Evolutionary conservation across 2,888 invertebrate species (phyloP).

Genomic region (Cosmopolites sordidus): DNA sequence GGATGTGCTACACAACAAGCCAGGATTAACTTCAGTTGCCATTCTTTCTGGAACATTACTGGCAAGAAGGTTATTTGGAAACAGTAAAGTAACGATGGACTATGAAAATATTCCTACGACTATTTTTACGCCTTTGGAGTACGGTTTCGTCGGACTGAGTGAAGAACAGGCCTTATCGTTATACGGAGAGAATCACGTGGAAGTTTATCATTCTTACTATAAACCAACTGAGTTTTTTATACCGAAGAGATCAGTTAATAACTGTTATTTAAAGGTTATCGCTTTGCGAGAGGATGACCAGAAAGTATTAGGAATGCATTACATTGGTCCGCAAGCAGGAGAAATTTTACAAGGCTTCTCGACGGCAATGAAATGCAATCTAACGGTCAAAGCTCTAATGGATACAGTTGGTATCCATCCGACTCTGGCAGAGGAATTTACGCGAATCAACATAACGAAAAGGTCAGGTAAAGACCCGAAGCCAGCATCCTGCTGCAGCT

Average conservation of each 20-base stretch:
- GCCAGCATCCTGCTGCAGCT: constrained; percentile 93
- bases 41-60: constrained; percentile 85
- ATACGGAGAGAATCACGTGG: constrained; percentile 73
- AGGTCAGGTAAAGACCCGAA: constrained; percentile 84
- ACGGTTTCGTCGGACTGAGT: constrained; percentile 86
- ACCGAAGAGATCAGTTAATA: constrained; percentile 77
- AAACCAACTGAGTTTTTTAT: constrained; percentile 95
- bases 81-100: constrained; percentile 64
- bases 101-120: constrained; percentile 91
- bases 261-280: constrained; percentile 88
- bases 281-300: constrained; percentile 64
- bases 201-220: constrained; percentile 91
- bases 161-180: constrained; percentile 74
- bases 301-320: constrained; percentile 82
- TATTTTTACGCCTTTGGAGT: constrained; percentile 93
- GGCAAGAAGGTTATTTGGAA: constrained; percentile 68
- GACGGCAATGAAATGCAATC: constrained; percentile 75
- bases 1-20: constrained; percentile 71
- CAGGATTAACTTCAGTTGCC: constrained; percentile 93
- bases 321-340: constrained; percentile 86
- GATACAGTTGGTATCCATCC: constrained; percentile 91
- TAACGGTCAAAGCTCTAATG: constrained; percentile 74
- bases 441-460: constrained; percentile 83
- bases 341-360: constrained; percentile 94
- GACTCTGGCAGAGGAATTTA: constrained; percentile 91